phyloP scores from a whole-genome alignment of 2,113 vertebrate genomes.

The Prochilodus magdalenae region DNA sequence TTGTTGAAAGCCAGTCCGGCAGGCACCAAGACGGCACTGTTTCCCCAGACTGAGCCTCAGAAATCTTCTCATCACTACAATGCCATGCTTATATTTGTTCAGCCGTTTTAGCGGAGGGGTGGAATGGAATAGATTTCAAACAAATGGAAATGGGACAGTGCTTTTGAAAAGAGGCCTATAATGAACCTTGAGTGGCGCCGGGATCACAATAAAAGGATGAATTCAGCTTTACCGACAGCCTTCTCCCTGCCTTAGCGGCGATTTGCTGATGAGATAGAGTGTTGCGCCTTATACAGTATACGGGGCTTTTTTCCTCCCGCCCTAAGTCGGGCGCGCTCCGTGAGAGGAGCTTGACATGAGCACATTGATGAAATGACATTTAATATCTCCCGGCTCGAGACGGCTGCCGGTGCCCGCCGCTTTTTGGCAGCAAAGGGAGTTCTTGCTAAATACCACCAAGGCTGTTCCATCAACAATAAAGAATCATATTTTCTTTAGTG shows the following conservation, averaged over 20 bases:
- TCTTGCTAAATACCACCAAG: slow-evolving; percentile 34
- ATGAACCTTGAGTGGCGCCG: neutral
- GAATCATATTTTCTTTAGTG: slow-evolving; percentile 47
- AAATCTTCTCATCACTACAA: neutral
- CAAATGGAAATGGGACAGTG: slow-evolving; percentile 17
- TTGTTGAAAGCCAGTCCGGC: neutral
- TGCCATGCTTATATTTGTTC: slow-evolving; percentile 13
- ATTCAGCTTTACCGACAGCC: slow-evolving; percentile 7
- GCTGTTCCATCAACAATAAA: slow-evolving; percentile 33
- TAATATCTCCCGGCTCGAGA: slow-evolving; percentile 32
- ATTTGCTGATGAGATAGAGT: slow-evolving; percentile 42
- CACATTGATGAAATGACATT: slow-evolving; percentile 32
- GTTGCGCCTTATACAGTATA: slow-evolving; percentile 23
- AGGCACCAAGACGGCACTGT: neutral
- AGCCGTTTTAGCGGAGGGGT: neutral
- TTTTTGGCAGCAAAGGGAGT: slow-evolving; percentile 8
- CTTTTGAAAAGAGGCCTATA: neutral
- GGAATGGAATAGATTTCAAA: neutral
- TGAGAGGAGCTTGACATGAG: slow-evolving; percentile 21
- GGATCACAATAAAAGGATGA: slow-evolving; percentile 38
- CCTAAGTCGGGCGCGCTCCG: neutral
- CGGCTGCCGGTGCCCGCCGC: neutral
- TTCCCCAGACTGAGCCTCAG: slow-evolving; percentile 7
- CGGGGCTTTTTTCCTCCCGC: neutral
- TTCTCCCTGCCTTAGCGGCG: slow-evolving; percentile 8